phyloP scores from a whole-genome alignment of 2,113 vertebrate species.

The Brachypteracias leptosomus region DNA sequence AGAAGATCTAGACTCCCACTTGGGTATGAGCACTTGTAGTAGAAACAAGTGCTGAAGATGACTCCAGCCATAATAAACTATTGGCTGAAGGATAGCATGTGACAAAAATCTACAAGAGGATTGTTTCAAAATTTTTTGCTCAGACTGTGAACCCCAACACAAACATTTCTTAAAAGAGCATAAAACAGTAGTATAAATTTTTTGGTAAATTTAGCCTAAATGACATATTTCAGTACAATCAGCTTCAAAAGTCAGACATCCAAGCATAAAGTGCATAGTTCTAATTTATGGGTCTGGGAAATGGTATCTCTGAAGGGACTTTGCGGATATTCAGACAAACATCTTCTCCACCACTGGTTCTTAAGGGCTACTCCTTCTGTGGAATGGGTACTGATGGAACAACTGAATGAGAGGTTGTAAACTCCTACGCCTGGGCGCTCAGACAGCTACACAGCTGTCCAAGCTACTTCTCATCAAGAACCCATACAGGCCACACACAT shows the following conservation, averaged over 20 bases:
- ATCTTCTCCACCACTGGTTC: background rate
- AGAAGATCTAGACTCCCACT: background rate
- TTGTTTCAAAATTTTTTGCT: background rate
- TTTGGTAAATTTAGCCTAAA: constrained; percentile 21
- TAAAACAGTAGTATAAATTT: background rate
- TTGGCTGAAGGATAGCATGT: background rate
- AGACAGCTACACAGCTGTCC: background rate
- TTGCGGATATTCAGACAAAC: background rate
- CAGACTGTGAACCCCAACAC: background rate
- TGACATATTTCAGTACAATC: background rate
- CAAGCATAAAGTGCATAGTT: background rate
- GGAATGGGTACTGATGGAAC: background rate
- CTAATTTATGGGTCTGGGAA: constrained; percentile 1
- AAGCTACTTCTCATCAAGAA: background rate
- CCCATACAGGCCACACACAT: background rate
- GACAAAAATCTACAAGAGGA: background rate
- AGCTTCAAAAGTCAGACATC: background rate
- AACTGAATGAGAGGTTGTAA: constrained; percentile 26
- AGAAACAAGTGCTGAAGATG: background rate
- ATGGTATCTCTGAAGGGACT: background rate
- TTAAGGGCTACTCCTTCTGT: background rate
- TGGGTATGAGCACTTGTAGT: background rate
- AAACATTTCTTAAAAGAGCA: background rate
- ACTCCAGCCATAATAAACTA: background rate
- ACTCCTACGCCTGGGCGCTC: background rate